Evolutionary conservation across 2,888 invertebrate species (phyloP).

Genomic region (Trachelus stipa): DNA sequence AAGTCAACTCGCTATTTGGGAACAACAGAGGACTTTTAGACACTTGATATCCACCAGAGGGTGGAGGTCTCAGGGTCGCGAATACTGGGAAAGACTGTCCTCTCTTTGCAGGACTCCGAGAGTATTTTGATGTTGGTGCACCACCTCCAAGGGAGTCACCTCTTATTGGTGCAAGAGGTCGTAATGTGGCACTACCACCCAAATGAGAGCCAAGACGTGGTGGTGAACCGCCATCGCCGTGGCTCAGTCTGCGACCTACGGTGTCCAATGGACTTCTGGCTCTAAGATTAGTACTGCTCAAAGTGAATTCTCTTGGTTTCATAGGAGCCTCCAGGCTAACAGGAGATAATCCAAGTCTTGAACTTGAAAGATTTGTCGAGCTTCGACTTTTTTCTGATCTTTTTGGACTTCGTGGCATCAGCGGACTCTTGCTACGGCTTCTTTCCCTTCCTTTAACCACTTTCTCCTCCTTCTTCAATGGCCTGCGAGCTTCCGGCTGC

Average conservation of each 20-base stretch:
- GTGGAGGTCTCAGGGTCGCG: conserved; percentile 57
- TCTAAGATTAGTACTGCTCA: conserved; percentile 61
- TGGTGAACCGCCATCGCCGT: conserved; percentile 61
- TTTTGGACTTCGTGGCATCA: conserved; percentile 59
- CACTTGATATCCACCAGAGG: conserved; percentile 34
- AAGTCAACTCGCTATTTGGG: conserved; percentile 58
- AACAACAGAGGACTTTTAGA: conserved; percentile 58
- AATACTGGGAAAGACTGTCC: conserved; percentile 64
- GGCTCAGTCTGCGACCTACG: conserved; percentile 61
- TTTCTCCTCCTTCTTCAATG: conserved; percentile 48
- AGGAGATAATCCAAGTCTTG: conserved; percentile 55
- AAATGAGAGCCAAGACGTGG: conserved; percentile 54
- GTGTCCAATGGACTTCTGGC: conserved; percentile 62
- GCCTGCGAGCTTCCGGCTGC: conserved; percentile 41
- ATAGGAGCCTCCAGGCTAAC: conserved; percentile 54
- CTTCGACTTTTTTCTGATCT: conserved; percentile 58
- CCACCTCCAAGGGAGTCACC: conserved; percentile 50
- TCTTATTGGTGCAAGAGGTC: conserved; percentile 49
- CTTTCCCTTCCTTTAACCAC: conserved; percentile 48
- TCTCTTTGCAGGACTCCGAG: conserved; percentile 61
- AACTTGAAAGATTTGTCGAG: conserved; percentile 58
- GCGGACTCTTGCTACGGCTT: conserved; percentile 60
- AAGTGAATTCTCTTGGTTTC: conserved; percentile 61
- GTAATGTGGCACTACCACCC: conserved; percentile 58
- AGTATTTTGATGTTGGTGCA: conserved; percentile 52